phyloP scores from a whole-genome alignment of 2,888 invertebrate genomes.

The Nebria brevicollis region DNA sequence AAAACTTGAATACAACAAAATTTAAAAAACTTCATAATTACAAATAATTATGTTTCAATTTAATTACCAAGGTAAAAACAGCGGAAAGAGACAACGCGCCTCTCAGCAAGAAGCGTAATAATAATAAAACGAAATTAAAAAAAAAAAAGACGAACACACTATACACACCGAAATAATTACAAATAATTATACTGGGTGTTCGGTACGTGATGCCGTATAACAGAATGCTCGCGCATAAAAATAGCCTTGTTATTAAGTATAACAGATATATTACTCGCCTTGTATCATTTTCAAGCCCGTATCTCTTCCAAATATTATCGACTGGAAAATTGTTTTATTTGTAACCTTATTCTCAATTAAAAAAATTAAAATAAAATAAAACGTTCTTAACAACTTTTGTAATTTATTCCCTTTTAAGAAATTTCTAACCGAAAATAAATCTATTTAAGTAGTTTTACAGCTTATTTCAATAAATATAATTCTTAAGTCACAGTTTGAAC shows the following conservation, averaged over 20 bases:
- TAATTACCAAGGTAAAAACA: slow-evolving; percentile 41
- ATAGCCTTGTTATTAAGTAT: slow-evolving; percentile 29
- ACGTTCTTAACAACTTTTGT: too few relatives aligned
- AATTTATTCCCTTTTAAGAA: too few relatives aligned
- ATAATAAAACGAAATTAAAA: slow-evolving; percentile 17
- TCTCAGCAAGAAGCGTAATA: slow-evolving; percentile 37
- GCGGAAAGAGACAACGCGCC: slow-evolving; percentile 15
- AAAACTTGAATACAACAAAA: slow-evolving; percentile 32
- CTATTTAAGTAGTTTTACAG: too few relatives aligned
- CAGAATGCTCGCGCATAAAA: slow-evolving; percentile 8
- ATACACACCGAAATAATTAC: slow-evolving; percentile 44
- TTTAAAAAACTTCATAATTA: slow-evolving; percentile 41
- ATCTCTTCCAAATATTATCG: not conserved
- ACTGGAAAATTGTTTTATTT: not conserved
- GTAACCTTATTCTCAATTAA: too few relatives aligned
- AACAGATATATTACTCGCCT: slow-evolving; percentile 8
- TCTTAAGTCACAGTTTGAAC: too few relatives aligned
- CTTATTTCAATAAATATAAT: too few relatives aligned
- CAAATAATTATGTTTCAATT: slow-evolving; percentile 42
- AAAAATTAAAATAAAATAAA: too few relatives aligned
- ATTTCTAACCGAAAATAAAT: too few relatives aligned
- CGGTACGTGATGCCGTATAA: slow-evolving; percentile 26
- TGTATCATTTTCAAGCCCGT: not conserved
- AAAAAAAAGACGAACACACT: slow-evolving; percentile 10
- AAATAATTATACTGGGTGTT: slow-evolving; percentile 42